A percentile compares a stretch with the other conserved stretches of the same genome.
These are phyloP conservation scores for Actinopyga echinites DNA, from an alignment of 53 echinoderm and acorn worm genomes.

Conservation along the genomic window DNA sequence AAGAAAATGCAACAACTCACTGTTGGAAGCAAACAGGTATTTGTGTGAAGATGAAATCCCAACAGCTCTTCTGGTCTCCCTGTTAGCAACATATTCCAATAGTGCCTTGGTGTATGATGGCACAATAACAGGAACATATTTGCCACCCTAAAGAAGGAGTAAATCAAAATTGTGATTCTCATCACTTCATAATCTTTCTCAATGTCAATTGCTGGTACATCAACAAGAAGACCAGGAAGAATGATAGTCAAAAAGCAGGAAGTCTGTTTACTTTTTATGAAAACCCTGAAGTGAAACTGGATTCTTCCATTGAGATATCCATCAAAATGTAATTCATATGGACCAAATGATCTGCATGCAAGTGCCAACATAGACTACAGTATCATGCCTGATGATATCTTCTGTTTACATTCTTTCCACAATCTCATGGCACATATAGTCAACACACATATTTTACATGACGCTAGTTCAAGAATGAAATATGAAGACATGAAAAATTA, in stretches of 20 bases:
- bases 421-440: too few species aligned
- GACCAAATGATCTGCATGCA: too few species aligned
- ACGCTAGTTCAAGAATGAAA: too few species aligned
- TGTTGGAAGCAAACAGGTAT: neutral
- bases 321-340: too few species aligned
- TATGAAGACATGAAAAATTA: too few species aligned
- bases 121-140: conserved; percentile 7
- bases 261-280: neutral
- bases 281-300: neutral
- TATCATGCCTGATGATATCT: too few species aligned
- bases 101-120: neutral
- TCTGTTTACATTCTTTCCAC: too few species aligned
- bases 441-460: too few species aligned
- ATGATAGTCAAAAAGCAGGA: too few species aligned
- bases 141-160: neutral
- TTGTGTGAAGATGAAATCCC: conserved; percentile 4
- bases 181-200: neutral
- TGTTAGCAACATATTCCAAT: neutral
- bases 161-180: neutral
- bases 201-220: neutral
- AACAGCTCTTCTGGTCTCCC: neutral
- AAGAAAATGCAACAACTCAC: neutral
- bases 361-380: too few species aligned
- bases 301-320: too few species aligned
- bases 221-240: too few species aligned